Conservation (phyloP, 2,113 vertebrate species). For the Atrichornis clamosus region DNA sequence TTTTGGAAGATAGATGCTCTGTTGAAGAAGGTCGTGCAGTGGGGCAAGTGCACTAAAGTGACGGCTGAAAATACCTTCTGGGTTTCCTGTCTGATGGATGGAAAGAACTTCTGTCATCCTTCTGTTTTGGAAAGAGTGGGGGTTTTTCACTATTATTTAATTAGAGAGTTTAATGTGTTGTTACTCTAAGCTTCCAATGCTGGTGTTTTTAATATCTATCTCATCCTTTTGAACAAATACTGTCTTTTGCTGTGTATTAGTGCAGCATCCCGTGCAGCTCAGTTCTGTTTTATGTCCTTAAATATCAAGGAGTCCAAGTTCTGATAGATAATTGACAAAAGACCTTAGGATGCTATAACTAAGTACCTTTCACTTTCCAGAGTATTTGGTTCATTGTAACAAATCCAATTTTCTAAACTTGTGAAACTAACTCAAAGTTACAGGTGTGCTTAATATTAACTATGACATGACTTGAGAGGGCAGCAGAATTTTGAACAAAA, state of each 20-base stretch:
- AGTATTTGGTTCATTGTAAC: neutral
- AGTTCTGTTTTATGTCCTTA: neutral
- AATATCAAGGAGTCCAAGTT: neutral
- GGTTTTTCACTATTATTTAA: neutral
- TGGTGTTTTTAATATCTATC: neutral
- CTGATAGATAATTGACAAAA: neutral
- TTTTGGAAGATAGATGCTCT: neutral
- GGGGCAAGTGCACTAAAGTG: neutral
- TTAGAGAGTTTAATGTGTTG: neutral
- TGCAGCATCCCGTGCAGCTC: neutral
- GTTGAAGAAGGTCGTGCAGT: neutral
- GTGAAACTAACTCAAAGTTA: neutral
- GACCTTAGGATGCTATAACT: neutral
- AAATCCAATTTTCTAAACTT: neutral
- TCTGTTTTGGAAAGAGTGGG: neutral
- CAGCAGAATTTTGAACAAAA: neutral
- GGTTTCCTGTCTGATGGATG: neutral
- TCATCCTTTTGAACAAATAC: neutral
- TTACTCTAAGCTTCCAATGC: neutral
- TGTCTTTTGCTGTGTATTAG: neutral
- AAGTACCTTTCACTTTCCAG: neutral
- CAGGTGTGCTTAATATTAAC: neutral
- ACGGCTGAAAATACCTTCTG: neutral
- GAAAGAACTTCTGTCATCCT: neutral
- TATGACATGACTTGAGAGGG: neutral